These are phyloP conservation scores for Streblospio benedicti DNA, from an alignment of 1,140 invertebrate species.

Conservation along the genomic window DNA sequence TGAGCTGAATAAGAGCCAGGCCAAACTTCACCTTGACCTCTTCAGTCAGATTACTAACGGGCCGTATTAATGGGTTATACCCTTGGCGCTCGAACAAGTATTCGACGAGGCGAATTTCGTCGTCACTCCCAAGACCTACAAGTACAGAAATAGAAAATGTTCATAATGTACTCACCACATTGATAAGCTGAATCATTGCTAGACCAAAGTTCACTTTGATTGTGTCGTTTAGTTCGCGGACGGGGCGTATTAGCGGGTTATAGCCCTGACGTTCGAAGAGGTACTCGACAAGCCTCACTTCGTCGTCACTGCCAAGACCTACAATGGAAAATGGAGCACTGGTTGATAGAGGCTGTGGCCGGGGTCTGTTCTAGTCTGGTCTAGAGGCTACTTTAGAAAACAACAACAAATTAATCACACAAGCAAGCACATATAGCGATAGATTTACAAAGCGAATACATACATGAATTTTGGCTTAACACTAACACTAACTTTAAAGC, in stretches of 20 bases:
- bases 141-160: neutral
- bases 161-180: constrained; percentile 71
- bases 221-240: constrained; percentile 93
- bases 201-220: constrained; percentile 92
- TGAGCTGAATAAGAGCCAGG: constrained; percentile 94
- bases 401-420: too few relatives aligned
- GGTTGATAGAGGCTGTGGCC: too few relatives aligned
- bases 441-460: too few relatives aligned
- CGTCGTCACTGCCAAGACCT: constrained; percentile 28
- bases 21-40: constrained; percentile 93
- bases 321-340: too few relatives aligned
- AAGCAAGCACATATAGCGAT: too few relatives aligned
- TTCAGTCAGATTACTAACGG: constrained; percentile 94
- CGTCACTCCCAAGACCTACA: constrained; percentile 27
- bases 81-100: constrained; percentile 81
- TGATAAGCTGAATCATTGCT: constrained; percentile 96
- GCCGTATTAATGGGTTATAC: constrained; percentile 97
- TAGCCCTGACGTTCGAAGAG: constrained; percentile 82
- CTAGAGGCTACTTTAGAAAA: too few relatives aligned
- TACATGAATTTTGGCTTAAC: too few relatives aligned
- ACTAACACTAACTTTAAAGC: too few relatives aligned
- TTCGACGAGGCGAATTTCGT: constrained; percentile 60
- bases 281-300: constrained; percentile 69
- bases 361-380: too few relatives aligned
- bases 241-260: constrained; percentile 96